Evolutionary conservation across 2,888 invertebrate species (phyloP), one percentile per base, ranked within the genome.

Genomic region (Phrixothrix hirtus): DNA sequence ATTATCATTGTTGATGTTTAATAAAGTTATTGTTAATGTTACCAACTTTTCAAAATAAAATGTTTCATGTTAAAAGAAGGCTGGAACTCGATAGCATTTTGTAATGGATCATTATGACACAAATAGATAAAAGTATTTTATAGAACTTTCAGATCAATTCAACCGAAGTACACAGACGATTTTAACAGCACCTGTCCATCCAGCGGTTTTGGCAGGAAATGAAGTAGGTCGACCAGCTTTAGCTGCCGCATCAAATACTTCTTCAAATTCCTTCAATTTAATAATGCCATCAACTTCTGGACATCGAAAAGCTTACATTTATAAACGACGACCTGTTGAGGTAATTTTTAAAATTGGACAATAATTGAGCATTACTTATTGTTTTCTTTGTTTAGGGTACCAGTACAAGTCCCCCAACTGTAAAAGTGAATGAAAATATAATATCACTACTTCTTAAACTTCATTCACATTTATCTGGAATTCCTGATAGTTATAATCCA

Each of bases 401-500:
- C 10, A 65, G 47, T 17, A 55, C 66, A 14, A 70, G 67, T 55
- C 70, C 72, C n/a, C 71, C 71, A 1, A 67, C 69, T 6, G 69
- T 73, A 1, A 70, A 72, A 62, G 82, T 92, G 44, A 89, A 90
- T 66, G 93, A 94, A 74, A 95, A 93, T 54, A 89, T 97, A 57
- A 85, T 97, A 61, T 93, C 95, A 0, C 77, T 96, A 39, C 78
- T 97, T 31, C 77, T 96, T 42, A 94, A 92, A 72, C 80, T 95
- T 9, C 95, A 97, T 75, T 91, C 92, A 1, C 93, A 95, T 71
- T 78, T 96, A 29, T 89, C 91, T 0, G 92, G 91, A 1, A 77
- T 84, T 7, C 83, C 90, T 5, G 92, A 94, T 70, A 92, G 92
- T 57, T 96, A 68, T 69, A 76, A 67, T 74, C 78, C 58, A 54